These are phyloP conservation scores for Pyrgus malvae DNA, from an alignment of 2,888 invertebrate genomes.

Conservation along the genomic window DNA sequence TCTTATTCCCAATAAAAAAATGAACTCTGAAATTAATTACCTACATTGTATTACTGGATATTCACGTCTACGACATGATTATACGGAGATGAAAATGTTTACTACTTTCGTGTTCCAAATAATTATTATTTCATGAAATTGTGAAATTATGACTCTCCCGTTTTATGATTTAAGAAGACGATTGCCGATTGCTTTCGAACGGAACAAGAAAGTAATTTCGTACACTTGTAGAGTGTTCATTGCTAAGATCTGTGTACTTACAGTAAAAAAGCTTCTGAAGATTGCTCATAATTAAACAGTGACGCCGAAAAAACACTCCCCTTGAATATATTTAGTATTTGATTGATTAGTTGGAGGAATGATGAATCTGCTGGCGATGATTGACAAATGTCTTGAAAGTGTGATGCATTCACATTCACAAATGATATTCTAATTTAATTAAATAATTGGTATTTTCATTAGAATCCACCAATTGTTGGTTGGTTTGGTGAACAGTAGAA, in stretches of 20 bases:
- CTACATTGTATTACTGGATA: constrained; percentile 37
- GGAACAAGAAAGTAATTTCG: neutral
- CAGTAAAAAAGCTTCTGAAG: constrained; percentile 57
- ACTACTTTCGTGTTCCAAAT: constrained; percentile 1
- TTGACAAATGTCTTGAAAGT: neutral
- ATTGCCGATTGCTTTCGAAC: neutral
- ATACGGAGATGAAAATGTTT: neutral
- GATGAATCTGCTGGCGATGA: neutral
- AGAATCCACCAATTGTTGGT: no score
- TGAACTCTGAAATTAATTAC: constrained; percentile 66
- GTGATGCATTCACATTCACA: neutral
- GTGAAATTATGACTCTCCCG: no score
- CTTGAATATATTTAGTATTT: no score
- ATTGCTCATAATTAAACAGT: constrained; percentile 49
- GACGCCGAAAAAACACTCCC: neutral
- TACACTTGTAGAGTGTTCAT: neutral
- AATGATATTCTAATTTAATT: neutral
- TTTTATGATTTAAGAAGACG: no score
- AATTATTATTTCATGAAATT: neutral
- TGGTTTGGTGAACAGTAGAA: no score
- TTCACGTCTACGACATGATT: neutral
- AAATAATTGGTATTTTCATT: neutral
- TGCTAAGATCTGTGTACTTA: constrained; percentile 49
- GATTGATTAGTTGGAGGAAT: neutral
- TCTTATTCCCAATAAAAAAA: constrained; percentile 45